phyloP scores from a whole-genome alignment of 2,888 invertebrate genomes.

The Napeogenes inachia region DNA sequence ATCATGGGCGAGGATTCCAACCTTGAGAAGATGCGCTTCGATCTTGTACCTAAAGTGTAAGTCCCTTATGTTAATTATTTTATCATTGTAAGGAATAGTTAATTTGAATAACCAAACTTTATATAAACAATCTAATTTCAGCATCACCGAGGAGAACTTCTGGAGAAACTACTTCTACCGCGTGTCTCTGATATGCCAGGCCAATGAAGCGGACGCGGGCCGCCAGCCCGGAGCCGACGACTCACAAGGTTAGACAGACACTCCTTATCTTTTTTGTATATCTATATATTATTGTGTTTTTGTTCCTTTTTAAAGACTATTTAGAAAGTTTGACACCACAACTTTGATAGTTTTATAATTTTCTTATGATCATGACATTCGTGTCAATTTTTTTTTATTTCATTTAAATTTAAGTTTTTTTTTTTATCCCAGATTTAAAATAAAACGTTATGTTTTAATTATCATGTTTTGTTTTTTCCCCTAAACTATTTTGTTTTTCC shows the following conservation, averaged over 20 bases:
- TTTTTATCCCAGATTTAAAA: conserved; percentile 8
- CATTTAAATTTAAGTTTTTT: conserved; percentile 29
- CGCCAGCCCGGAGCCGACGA: conserved; percentile 74
- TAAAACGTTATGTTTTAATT: conserved; percentile 25
- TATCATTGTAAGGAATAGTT: not conserved
- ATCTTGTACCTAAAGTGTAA: conserved; percentile 99
- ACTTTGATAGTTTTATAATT: not conserved
- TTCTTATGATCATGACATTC: conserved; percentile 11
- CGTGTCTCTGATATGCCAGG: conserved; percentile 98
- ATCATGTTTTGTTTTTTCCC: conserved; percentile 7
- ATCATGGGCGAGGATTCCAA: conserved; percentile 97
- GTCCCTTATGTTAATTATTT: conserved; percentile 51
- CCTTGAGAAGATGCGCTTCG: conserved; percentile 98
- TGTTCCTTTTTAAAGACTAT: no score
- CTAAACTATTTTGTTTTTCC: conserved; percentile 30
- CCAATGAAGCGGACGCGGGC: conserved; percentile 87
- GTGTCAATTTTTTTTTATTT: conserved; percentile 34
- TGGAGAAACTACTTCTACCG: conserved; percentile 99
- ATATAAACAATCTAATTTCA: conserved; percentile 50
- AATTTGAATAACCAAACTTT: not conserved
- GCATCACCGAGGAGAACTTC: conserved; percentile 97
- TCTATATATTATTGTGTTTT: no score
- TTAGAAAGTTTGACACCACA: not conserved
- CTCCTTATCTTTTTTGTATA: not conserved
- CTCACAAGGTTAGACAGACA: conserved; percentile 71